A percentile compares a stretch with the other conserved stretches of the same genome.
phyloP scores from a whole-genome alignment of 2,113 vertebrate species.

The Pyxicephalus adspersus region DNA sequence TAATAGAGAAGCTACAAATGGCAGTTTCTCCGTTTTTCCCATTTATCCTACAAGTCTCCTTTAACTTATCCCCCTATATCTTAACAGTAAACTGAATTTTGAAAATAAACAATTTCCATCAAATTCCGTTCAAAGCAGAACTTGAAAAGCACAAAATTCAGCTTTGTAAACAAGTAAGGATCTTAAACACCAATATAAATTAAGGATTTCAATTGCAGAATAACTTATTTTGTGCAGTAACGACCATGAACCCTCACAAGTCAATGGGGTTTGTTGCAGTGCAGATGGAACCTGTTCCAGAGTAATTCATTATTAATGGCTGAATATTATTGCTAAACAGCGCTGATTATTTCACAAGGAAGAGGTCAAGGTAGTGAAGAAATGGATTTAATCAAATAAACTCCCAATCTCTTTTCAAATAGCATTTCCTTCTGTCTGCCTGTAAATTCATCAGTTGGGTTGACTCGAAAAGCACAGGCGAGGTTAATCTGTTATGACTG shows the following conservation, averaged over 20 bases:
- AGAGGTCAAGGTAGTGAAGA: constrained; percentile 90
- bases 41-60: too few species aligned
- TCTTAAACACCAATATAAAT: constrained; percentile 30
- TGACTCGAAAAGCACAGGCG: constrained; percentile 74
- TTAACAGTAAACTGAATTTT: too few species aligned
- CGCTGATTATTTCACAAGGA: constrained; percentile 93
- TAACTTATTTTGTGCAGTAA: constrained; percentile 29
- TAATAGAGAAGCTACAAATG: too few species aligned
- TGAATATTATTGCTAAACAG: constrained; percentile 92
- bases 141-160: neutral
- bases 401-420: constrained; percentile 87
- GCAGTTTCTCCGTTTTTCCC: too few species aligned
- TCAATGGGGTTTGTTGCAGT: constrained; percentile 67
- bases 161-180: neutral
- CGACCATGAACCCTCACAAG: constrained; percentile 55
- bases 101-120: too few species aligned
- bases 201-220: constrained; percentile 22
- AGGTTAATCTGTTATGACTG: constrained; percentile 96
- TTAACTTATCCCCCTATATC: too few species aligned
- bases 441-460: constrained; percentile 89
- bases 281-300: constrained; percentile 73
- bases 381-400: constrained; percentile 91
- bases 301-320: constrained; percentile 94
- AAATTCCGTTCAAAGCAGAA: too few species aligned
- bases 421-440: constrained; percentile 85